phyloP scores from a whole-genome alignment of 2,797 vertebrate genomes.

The Hozukius guyotensis region DNA sequence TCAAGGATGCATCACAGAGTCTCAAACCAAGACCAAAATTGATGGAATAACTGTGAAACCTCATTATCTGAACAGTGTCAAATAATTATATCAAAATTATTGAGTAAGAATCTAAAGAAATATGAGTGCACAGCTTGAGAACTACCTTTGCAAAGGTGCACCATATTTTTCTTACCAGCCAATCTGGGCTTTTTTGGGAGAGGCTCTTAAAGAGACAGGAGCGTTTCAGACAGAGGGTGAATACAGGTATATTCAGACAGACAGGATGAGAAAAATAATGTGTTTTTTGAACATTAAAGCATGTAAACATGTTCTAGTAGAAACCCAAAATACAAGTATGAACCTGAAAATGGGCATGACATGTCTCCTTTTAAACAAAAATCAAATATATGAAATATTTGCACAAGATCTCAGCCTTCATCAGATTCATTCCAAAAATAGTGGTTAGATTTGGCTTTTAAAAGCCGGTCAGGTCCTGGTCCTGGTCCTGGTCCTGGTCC shows the following conservation, averaged over 20 bases:
- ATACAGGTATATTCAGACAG: no score
- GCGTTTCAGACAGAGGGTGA: no score
- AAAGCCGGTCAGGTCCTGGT: not conserved
- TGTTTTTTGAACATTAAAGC: not conserved
- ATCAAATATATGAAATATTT: not conserved
- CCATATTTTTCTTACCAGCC: no score
- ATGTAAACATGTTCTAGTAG: no score
- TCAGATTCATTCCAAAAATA: constrained; percentile 20
- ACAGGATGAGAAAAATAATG: not conserved
- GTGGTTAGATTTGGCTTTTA: constrained; percentile 20
- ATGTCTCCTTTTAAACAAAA: not conserved
- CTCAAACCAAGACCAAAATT: no score
- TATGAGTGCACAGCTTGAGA: no score
- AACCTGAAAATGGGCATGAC: not conserved
- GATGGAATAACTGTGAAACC: no score
- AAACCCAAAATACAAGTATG: no score
- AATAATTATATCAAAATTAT: not conserved
- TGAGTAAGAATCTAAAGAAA: not conserved
- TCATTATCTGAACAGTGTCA: no score
- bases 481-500: not conserved
- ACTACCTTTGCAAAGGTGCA: no score
- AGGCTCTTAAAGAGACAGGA: no score
- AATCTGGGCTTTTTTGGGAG: no score
- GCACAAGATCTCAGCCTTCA: not conserved
- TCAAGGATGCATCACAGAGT: not conserved